Conservation (phyloP, 1,140 invertebrate species). For the Sinella curviseta region DNA sequence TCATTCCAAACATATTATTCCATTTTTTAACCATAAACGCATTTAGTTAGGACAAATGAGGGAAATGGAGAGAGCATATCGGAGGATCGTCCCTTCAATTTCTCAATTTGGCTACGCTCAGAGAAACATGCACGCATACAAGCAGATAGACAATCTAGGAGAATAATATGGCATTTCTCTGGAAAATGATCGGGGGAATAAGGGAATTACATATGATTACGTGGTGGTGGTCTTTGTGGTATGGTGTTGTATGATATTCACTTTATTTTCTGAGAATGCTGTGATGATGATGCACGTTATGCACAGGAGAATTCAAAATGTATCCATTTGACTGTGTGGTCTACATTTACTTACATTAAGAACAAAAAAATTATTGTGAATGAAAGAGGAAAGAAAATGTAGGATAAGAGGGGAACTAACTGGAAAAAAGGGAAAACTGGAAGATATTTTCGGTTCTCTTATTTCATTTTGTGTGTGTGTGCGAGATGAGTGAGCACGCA, state of each 20-base stretch:
- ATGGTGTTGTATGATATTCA: not conserved
- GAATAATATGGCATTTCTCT: not conserved
- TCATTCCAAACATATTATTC: too few species aligned
- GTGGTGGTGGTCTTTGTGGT: not conserved
- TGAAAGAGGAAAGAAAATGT: not conserved
- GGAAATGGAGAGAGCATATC: not conserved
- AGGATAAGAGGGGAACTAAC: too few species aligned
- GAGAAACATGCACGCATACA: not conserved
- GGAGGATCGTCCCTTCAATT: conserved; percentile 20
- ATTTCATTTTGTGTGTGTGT: too few species aligned
- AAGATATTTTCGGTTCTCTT: not conserved
- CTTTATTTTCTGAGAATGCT: not conserved
- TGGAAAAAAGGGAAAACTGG: not conserved
- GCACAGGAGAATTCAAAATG: too few species aligned
- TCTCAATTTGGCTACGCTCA: conserved; percentile 22
- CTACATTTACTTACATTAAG: not conserved
- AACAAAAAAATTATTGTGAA: not conserved
- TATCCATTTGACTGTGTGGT: conserved; percentile 1
- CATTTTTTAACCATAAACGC: too few species aligned
- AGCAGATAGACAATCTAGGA: not conserved
- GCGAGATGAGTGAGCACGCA: conserved; percentile 6
- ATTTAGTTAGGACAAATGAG: not conserved
- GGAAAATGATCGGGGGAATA: not conserved
- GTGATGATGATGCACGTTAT: not conserved
- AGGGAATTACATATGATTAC: too few species aligned